These are phyloP conservation scores for Drosophila ustulata DNA, from an alignment of 2,888 invertebrate species.

Conservation along the genomic window DNA sequence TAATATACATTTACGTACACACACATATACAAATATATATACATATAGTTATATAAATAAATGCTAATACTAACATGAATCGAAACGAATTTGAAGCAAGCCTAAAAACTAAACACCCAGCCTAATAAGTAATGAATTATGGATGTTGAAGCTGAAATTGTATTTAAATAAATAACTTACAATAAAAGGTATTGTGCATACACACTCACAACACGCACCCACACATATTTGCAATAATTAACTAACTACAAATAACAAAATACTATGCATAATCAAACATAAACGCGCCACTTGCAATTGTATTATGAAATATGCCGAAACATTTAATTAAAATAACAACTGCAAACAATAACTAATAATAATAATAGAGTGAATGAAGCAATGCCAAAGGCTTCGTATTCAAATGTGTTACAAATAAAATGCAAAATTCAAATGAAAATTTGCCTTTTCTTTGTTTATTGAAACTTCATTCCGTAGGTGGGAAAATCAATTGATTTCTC, in stretches of 20 bases:
- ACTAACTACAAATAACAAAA: conserved; percentile 20
- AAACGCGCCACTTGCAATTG: conserved; percentile 50
- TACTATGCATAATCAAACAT: conserved; percentile 23
- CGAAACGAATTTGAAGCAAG: conserved; percentile 65
- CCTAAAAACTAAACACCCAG: conserved; percentile 30
- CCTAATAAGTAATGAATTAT: conserved; percentile 3
- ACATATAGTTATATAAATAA: conserved; percentile 26
- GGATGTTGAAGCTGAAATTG: conserved; percentile 35
- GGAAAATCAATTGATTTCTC: background rate
- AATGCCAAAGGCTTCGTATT: conserved; percentile 77
- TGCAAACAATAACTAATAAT: conserved; percentile 37
- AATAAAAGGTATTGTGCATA: conserved; percentile 46
- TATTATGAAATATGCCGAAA: conserved; percentile 55
- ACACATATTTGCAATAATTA: conserved; percentile 38
- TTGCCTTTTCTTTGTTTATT: conserved; percentile 4
- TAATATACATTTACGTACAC: conserved; percentile 37
- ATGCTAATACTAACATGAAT: conserved; percentile 39
- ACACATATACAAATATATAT: conserved; percentile 20
- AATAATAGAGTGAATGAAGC: conserved; percentile 55
- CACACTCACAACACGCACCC: conserved; percentile 22
- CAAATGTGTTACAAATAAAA: conserved; percentile 74
- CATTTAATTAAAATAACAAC: conserved; percentile 32
- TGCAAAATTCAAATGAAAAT: conserved; percentile 33
- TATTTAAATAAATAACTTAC: conserved; percentile 41
- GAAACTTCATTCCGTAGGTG: conserved; percentile 9